Conservation (phyloP, 2,888 invertebrate genomes). For the Drosophila setosimentum region DNA sequence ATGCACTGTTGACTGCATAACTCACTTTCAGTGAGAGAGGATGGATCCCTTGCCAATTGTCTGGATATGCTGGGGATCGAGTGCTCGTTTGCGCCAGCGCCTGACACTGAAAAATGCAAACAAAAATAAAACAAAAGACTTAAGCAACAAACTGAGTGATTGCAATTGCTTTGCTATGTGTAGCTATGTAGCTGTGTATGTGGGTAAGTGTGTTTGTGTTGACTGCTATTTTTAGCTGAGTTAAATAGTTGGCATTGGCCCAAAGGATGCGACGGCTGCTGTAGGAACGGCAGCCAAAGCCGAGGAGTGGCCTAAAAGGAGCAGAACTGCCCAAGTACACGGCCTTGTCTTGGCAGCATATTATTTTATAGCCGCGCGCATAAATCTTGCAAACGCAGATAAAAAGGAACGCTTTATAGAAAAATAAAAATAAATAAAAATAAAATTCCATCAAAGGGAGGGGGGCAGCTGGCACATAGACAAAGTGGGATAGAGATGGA, state of each 20-base stretch:
- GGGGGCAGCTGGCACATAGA: background rate
- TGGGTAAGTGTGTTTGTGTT: constrained; percentile 31
- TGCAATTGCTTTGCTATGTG: constrained; percentile 73
- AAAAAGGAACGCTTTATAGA: constrained; percentile 79
- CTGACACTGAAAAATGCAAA: constrained; percentile 80
- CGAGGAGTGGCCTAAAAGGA: constrained; percentile 43
- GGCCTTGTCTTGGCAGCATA: constrained; percentile 78
- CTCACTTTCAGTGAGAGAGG: constrained; percentile 62
- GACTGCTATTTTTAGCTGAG: constrained; percentile 71
- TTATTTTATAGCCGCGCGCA: constrained; percentile 79
- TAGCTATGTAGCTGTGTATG: constrained; percentile 1
- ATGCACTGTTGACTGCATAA: constrained; percentile 78
- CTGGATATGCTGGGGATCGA: constrained; percentile 19
- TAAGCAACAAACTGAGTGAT: constrained; percentile 80
- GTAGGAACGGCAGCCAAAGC: constrained; percentile 12
- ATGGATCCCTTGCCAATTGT: constrained; percentile 67
- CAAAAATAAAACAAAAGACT: constrained; percentile 81
- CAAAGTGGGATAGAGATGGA: constrained; percentile 1
- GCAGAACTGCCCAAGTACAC: constrained; percentile 44
- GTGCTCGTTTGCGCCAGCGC: constrained; percentile 23
- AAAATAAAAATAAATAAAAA: constrained; percentile 80
- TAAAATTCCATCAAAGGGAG: constrained; percentile 56
- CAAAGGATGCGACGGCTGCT: constrained; percentile 65
- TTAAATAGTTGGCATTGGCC: constrained; percentile 78
- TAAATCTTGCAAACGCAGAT: constrained; percentile 81